Evolutionary conservation across 2,113 vertebrate species (phyloP), one percentile per base, ranked within the genome.

Genomic region (Gopherus evgoodei): DNA sequence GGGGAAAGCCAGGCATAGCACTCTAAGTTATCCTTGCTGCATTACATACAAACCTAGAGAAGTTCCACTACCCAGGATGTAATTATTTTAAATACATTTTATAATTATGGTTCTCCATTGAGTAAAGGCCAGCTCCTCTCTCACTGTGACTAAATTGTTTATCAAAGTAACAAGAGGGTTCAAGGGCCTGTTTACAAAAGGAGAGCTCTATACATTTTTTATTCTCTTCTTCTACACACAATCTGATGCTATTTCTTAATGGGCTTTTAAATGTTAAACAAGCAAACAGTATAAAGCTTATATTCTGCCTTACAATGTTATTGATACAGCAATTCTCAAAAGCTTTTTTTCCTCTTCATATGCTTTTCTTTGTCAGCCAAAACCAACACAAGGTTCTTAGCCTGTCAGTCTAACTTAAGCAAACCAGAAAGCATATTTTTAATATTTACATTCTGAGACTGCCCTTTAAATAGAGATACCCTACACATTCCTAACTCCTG

Each of bases 381-480:
- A 72, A 96, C 96, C 95, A 97, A 95, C 96, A 96, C 3, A 9
- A 95, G 82, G 91, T 97, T 97, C 96, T 94, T 97, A 97, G 87
- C 95, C 81, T 91, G 85, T 97, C 86, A 87, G 87, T 85, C 95
- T 96, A 94, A 93, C 88, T 96, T 6, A 3, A 52, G 93, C 89
- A 91, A 97, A 93, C 78, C 96, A 95, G 94, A 95, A 90, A 88
- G 86, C 92, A 95, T 89, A 96, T 90, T 96, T 95, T 96, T 97
- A 97, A 94, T 98, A 98, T 98, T 98, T 98, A 97, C 97, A 95
- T 97, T 98, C 96, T 91, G 93, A 93, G 81, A 84, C 93, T 98
- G 97, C 96, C 97, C 98, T 98, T 98, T 98, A 95, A 96, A 97
- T 90, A 98, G 97, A 98, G 93, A 87, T 96, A 95, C 88, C 86